phyloP scores from a whole-genome alignment of 2,113 vertebrate species.

The Sander lucioperca region DNA sequence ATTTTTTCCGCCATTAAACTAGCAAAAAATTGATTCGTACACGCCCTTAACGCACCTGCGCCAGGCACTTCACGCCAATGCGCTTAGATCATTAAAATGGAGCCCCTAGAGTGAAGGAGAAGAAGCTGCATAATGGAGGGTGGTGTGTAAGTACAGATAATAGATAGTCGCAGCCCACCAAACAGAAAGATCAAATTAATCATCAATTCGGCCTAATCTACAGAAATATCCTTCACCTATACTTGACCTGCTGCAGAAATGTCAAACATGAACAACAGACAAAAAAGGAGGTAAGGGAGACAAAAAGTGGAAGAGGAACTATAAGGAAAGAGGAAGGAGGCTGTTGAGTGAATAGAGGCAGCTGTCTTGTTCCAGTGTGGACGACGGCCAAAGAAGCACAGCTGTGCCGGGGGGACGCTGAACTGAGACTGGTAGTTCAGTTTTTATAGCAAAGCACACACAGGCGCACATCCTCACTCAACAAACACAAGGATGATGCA shows the following conservation, averaged over 20 bases:
- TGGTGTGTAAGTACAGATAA: background rate
- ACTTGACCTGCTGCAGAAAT: slow-evolving; percentile 1
- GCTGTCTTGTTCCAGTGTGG: slow-evolving; percentile 57
- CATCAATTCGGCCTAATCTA: background rate
- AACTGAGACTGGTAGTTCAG: background rate
- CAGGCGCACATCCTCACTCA: slow-evolving; percentile 52
- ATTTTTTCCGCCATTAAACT: no score
- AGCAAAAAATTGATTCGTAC: no score
- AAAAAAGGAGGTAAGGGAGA: slow-evolving; percentile 8
- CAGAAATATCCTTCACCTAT: background rate
- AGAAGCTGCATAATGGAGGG: background rate
- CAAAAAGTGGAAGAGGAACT: slow-evolving; percentile 64
- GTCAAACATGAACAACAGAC: slow-evolving; percentile 5
- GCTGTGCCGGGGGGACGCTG: slow-evolving; percentile 37
- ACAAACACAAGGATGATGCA: slow-evolving; percentile 52
- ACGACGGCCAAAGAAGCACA: slow-evolving; percentile 55
- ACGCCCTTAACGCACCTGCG: no score
- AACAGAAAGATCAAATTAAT: background rate
- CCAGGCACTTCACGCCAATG: no score
- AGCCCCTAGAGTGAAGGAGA: background rate
- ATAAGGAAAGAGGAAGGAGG: slow-evolving; percentile 54
- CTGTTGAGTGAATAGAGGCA: slow-evolving; percentile 47
- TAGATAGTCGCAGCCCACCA: background rate
- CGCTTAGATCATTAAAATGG: no score
- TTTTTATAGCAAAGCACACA: slow-evolving; percentile 55